Conservation (phyloP, 2,888 invertebrate species). For the Napeogenes inachia region DNA sequence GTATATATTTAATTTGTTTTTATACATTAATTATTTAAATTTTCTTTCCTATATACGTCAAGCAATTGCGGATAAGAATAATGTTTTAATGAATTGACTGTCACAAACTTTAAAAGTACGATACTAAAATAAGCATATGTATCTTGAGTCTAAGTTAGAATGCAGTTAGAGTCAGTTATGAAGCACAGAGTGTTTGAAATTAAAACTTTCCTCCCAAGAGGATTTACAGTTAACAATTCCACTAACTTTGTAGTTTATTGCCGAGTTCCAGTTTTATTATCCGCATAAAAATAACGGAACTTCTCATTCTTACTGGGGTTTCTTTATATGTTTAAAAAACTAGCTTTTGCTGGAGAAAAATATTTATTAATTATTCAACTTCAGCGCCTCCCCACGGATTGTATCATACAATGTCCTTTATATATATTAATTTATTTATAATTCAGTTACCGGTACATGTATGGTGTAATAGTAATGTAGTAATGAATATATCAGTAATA, state of each 20-base stretch:
- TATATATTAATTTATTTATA: no score
- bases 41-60: no score
- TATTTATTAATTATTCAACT: not conserved
- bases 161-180: slow-evolving; percentile 16
- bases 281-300: slow-evolving; percentile 6
- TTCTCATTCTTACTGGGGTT: not conserved
- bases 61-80: no score
- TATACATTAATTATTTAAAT: not conserved
- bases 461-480: no score
- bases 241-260: slow-evolving; percentile 11
- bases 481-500: no score
- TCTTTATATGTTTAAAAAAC: slow-evolving; percentile 4
- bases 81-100: no score
- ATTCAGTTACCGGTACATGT: no score
- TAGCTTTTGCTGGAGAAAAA: not conserved
- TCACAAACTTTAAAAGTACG: not conserved
- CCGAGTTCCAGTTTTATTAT: slow-evolving; percentile 11
- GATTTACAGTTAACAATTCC: slow-evolving; percentile 14
- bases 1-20: not conserved
- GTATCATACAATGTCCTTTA: no score
- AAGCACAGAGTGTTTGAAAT: slow-evolving; percentile 19
- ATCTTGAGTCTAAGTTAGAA: slow-evolving; percentile 8
- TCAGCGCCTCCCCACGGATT: no score
- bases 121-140: slow-evolving; percentile 8
- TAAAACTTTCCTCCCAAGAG: slow-evolving; percentile 14